Percentiles rank a stretch among this genome's conserved stretches.
These are phyloP conservation scores for Crotalus tigris DNA, from an alignment of 2,113 vertebrate species.

Conservation along the genomic window DNA sequence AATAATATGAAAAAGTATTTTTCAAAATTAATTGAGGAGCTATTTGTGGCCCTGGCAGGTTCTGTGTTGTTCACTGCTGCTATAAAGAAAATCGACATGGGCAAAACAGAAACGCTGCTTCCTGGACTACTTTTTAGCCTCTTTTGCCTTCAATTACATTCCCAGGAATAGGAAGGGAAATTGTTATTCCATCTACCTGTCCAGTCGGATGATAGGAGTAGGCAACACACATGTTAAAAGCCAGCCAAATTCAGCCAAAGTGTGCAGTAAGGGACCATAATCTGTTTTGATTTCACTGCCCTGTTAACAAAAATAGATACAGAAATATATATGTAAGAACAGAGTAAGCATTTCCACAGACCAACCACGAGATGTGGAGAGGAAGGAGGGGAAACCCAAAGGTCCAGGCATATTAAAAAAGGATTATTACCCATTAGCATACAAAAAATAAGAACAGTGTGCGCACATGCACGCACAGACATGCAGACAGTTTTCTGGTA, in stretches of 20 bases:
- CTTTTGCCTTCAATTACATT: not conserved
- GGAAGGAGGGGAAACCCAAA: not conserved
- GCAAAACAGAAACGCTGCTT: not conserved
- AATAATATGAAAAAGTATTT: too few relatives aligned
- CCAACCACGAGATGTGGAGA: not conserved
- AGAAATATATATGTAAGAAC: constrained; percentile 46
- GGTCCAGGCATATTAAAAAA: not conserved
- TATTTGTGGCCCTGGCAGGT: too few relatives aligned
- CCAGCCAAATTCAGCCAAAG: constrained; percentile 96
- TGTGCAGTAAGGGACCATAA: constrained; percentile 93
- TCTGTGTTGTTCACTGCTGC: too few relatives aligned
- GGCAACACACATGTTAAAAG: constrained; percentile 92
- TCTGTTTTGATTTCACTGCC: constrained; percentile 89
- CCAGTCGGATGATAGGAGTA: constrained; percentile 87
- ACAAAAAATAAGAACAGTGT: not conserved
- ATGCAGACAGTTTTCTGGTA: not conserved
- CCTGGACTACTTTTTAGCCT: not conserved
- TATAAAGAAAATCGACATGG: too few relatives aligned
- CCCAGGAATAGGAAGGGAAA: not conserved
- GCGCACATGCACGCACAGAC: not conserved
- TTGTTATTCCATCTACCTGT: constrained; percentile 77
- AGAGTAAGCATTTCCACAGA: constrained; percentile 37
- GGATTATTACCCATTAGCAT: not conserved
- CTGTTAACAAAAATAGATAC: constrained; percentile 68
- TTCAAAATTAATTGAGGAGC: too few relatives aligned